phyloP scores from a whole-genome alignment of 2,113 vertebrate species.

The Mohoua ochrocephala region DNA sequence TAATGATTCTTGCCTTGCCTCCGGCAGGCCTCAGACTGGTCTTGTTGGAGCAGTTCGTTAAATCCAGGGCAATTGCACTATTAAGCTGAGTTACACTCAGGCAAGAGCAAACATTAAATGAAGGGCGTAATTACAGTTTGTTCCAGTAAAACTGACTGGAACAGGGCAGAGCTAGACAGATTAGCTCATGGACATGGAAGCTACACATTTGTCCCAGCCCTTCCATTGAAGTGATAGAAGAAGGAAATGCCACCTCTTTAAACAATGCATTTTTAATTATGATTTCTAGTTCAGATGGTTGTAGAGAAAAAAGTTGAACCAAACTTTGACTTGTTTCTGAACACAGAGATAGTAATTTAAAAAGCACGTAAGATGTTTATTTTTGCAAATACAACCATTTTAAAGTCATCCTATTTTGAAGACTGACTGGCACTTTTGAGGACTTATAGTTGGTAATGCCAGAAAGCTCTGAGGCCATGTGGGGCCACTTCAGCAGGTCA shows the following conservation, averaged over 20 bases:
- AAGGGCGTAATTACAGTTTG: neutral
- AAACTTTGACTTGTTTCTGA: neutral
- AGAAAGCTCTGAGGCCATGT: neutral
- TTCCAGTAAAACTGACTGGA: neutral
- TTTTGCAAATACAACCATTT: neutral
- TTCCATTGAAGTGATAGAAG: neutral
- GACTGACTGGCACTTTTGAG: neutral
- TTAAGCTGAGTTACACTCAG: neutral
- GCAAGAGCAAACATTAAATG: neutral
- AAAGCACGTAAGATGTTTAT: neutral
- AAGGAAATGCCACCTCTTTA: neutral
- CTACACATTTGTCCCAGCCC: neutral
- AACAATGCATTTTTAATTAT: neutral
- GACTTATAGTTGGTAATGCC: neutral
- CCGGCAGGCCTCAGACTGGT: neutral
- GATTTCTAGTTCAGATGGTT: neutral
- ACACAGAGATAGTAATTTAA: neutral
- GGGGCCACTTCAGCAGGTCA: neutral
- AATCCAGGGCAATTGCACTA: neutral
- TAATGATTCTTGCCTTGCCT: neutral
- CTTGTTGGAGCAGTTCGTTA: neutral
- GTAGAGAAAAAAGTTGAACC: neutral
- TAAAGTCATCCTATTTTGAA: neutral
- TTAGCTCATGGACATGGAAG: neutral
- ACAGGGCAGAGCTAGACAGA: neutral